phyloP scores from a whole-genome alignment of 2,888 invertebrate species.

The Mactromeris polynyma region DNA sequence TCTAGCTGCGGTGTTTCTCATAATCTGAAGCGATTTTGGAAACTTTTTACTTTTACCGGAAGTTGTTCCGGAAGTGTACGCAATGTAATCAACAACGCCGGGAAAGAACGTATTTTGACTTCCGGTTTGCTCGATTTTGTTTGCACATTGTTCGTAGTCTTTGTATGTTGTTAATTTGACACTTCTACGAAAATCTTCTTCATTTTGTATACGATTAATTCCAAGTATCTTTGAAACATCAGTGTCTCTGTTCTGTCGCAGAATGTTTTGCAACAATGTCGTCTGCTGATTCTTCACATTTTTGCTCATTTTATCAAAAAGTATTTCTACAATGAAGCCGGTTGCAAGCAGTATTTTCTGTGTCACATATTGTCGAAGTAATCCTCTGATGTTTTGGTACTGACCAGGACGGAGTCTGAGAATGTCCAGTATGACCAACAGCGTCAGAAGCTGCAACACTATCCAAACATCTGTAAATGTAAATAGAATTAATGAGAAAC shows the following conservation, averaged over 20 bases:
- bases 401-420: slow-evolving; percentile 36
- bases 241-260: slow-evolving; percentile 54
- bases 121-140: slow-evolving; percentile 43
- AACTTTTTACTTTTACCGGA: slow-evolving; percentile 62
- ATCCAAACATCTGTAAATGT: slow-evolving; percentile 1
- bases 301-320: slow-evolving; percentile 36
- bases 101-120: slow-evolving; percentile 65
- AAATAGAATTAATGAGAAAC: background rate
- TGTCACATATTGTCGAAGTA: slow-evolving; percentile 37
- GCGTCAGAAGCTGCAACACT: background rate
- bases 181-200: slow-evolving; percentile 35
- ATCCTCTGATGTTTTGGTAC: slow-evolving; percentile 18
- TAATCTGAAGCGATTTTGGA: slow-evolving; percentile 53
- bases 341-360: slow-evolving; percentile 44
- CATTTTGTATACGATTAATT: slow-evolving; percentile 1
- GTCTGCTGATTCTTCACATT: slow-evolving; percentile 49
- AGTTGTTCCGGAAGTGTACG: slow-evolving; percentile 68
- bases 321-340: slow-evolving; percentile 43
- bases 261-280: slow-evolving; percentile 40
- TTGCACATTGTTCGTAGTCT: slow-evolving; percentile 50
- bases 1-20: slow-evolving; percentile 36
- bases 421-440: slow-evolving; percentile 39
- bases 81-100: slow-evolving; percentile 64
- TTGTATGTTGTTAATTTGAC: slow-evolving; percentile 57
- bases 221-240: slow-evolving; percentile 31